Base-by-base conservation (phyloP, 2,797 vertebrate genomes). In the Gymnothorax reevesii region DNA sequence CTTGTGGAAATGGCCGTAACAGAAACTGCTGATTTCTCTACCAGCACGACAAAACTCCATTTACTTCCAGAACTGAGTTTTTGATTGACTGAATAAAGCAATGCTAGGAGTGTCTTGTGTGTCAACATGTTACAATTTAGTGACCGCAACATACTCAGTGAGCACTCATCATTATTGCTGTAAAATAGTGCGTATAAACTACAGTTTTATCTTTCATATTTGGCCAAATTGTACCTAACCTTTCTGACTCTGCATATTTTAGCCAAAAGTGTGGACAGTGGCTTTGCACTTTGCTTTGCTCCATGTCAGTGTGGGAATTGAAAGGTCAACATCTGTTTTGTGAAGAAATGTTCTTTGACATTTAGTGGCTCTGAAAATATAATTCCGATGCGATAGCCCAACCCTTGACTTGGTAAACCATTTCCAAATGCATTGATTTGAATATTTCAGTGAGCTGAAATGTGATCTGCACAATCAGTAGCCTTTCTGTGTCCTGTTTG, bases 291-390 rank as follows among this genome's bases (percentile, higher is more conserved):
- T 3, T 71, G 8, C 25, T 75, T 75, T 15, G 52, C 20, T 75
- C 33, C 5, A 77, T 80, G 42, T n/a, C 12, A 20, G 15, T 77
- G 17, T 80, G 49, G 7, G 77, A 22, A 55, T 54, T 49, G 77
- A 80, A 80, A 55, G 77, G 52, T 12, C 77, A 80, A 80, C 2
- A 80, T 22, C 52, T 80, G 49, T 66, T 66, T 60, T 64, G 15
- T 84, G 52, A 52, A 52, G 60, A 84, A 64, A 84, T 59, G 27
- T 84, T 84, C 20, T 64, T 52, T 84, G 27, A 84, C 83, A 33
- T 20, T 64, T 84, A 33, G 66, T 64, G 60, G 64, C 22, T 83
- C 33, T 64, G 57, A 25, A 27, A 12, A 8, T 62, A 15, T 77
- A 20, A 59, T 42, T 66, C 59, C 49, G 57, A 20, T 62, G 83